Evolutionary conservation across 1,140 invertebrate species (phyloP).

Genomic region (Wiebesia pumilae): DNA sequence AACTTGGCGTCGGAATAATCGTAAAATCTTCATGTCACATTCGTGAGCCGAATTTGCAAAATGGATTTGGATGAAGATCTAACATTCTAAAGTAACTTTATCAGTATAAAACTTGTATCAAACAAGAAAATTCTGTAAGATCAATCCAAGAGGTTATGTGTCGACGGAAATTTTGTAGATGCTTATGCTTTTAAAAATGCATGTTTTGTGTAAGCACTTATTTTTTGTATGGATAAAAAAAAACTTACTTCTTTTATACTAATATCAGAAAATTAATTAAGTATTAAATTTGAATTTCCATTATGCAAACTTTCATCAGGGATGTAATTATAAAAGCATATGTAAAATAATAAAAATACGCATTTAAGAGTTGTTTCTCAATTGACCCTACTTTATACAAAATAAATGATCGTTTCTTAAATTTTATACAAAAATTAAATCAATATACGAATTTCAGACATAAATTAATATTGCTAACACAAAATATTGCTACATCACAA

Average conservation of each 20-base stretch:
- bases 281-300: conserved; percentile 30
- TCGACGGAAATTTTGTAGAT: conserved; percentile 9
- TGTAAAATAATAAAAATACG: neutral
- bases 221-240: neutral
- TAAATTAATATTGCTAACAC: neutral
- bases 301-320: conserved; percentile 18
- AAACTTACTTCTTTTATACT: conserved; percentile 20
- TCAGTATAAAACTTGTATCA: conserved; percentile 49
- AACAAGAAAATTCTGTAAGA: conserved; percentile 43
- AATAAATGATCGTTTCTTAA: neutral
- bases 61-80: conserved; percentile 46
- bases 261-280: conserved; percentile 27
- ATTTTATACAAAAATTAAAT: neutral
- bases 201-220: conserved; percentile 34
- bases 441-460: neutral
- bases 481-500: neutral
- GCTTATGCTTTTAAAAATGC: conserved; percentile 48
- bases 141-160: conserved; percentile 27
- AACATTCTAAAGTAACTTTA: conserved; percentile 36
- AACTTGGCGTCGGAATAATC: conserved; percentile 44
- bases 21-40: conserved; percentile 57
- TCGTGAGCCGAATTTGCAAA: conserved; percentile 54
- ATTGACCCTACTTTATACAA: neutral
- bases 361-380: neutral
- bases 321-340: neutral